phyloP scores from a whole-genome alignment of 2,797 vertebrate genomes.

The Enteromius afrohamiltoni region DNA sequence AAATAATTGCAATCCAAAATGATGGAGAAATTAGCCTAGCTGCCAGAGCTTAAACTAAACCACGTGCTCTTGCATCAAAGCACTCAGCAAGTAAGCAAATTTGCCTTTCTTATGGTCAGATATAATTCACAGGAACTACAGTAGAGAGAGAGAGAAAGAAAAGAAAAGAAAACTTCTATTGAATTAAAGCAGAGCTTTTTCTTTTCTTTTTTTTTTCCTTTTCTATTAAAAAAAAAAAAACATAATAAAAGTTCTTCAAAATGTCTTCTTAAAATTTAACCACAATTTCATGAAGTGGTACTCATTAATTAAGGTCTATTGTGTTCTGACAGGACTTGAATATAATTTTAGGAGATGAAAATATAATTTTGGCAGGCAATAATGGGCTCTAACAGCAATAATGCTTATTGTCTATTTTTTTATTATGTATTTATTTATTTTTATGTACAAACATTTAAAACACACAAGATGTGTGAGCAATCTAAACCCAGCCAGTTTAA shows the following conservation, averaged over 20 bases:
- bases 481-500: neutral
- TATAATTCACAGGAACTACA: neutral
- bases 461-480: neutral
- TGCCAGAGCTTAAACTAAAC: slow-evolving; percentile 44
- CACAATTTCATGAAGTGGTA: neutral
- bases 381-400: too few species aligned
- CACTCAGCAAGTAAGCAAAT: neutral
- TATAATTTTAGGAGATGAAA: neutral
- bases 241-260: too few species aligned
- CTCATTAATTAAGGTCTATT: neutral
- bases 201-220: too few species aligned
- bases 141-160: too few species aligned
- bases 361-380: neutral
- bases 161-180: neutral
- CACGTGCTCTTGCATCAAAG: slow-evolving; percentile 29
- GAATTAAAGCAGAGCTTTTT: neutral
- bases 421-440: neutral
- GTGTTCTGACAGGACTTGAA: neutral
- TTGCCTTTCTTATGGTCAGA: neutral
- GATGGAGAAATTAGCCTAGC: slow-evolving; percentile 57
- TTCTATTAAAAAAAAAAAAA: too few species aligned
- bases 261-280: neutral
- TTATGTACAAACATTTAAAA: neutral
- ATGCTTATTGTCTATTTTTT: too few species aligned
- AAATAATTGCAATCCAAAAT: slow-evolving; percentile 71